Evolutionary conservation across 2,888 invertebrate genomes (phyloP).

Genomic region (Drosophila macrospina): DNA sequence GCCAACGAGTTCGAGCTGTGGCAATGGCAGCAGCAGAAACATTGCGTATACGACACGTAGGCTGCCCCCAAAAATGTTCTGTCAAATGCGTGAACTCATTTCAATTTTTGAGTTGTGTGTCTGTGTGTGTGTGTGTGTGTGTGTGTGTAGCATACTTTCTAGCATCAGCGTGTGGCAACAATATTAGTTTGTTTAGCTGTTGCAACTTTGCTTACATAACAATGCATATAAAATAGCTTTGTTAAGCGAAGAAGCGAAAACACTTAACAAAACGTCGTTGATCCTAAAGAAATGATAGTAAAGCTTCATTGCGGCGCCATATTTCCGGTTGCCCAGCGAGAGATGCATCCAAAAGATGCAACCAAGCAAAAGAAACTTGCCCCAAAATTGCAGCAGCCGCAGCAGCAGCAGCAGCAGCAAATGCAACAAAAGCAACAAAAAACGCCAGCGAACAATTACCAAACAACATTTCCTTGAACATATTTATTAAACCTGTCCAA

Average conservation of each 20-base stretch:
- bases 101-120: conserved; percentile 53
- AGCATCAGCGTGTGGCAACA: not conserved
- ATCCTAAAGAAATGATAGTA: conserved; percentile 77
- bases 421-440: conserved; percentile 33
- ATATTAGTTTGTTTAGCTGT: conserved; percentile 11
- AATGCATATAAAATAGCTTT: conserved; percentile 7
- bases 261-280: conserved; percentile 60
- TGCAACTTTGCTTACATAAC: conserved; percentile 19
- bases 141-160: conserved; percentile 35
- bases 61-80: conserved; percentile 25
- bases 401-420: conserved; percentile 11
- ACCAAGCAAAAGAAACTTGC: conserved; percentile 47
- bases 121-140: conserved; percentile 3
- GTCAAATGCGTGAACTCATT: conserved; percentile 73
- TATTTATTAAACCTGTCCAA: conserved; percentile 84
- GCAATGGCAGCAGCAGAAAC: conserved; percentile 31
- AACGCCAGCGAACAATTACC: conserved; percentile 82
- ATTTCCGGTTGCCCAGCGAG: conserved; percentile 65
- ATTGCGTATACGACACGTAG: conserved; percentile 74
- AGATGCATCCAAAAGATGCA: conserved; percentile 36
- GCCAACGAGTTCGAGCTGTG: conserved; percentile 41
- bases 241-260: conserved; percentile 29
- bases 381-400: conserved; percentile 48
- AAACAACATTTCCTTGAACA: conserved; percentile 84
- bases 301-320: conserved; percentile 80